These are phyloP conservation scores for Monochamus saltuarius DNA, from an alignment of 1,140 invertebrate species.

Conservation along the genomic window DNA sequence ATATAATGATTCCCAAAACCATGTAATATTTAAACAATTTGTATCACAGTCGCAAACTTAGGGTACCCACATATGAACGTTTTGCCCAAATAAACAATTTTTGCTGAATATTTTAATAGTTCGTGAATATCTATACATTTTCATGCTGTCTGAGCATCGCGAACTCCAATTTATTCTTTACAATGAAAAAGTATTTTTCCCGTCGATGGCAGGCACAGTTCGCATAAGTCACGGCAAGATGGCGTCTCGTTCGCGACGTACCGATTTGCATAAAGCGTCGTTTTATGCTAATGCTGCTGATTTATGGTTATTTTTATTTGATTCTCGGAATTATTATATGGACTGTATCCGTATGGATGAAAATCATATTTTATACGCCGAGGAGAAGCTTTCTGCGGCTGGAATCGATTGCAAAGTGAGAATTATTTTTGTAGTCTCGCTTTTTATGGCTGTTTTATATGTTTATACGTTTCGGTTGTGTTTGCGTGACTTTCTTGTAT, in stretches of 20 bases:
- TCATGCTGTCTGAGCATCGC: too few species aligned
- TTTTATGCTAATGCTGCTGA: slow-evolving; percentile 51
- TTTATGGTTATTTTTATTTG: slow-evolving; percentile 55
- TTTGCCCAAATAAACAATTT: too few species aligned
- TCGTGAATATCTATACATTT: too few species aligned
- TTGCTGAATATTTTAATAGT: too few species aligned
- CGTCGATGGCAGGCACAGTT: neutral
- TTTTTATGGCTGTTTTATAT: slow-evolving; percentile 22
- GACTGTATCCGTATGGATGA: slow-evolving; percentile 55
- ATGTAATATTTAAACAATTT: too few species aligned
- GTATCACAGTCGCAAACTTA: too few species aligned
- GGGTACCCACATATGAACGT: too few species aligned
- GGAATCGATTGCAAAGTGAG: slow-evolving; percentile 41
- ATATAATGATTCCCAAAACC: too few species aligned
- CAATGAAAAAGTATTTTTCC: too few species aligned
- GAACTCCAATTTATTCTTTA: too few species aligned
- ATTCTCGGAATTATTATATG: slow-evolving; percentile 55
- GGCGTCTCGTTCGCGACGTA: slow-evolving; percentile 40
- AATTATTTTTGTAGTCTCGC: slow-evolving; percentile 36
- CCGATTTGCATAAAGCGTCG: slow-evolving; percentile 50
- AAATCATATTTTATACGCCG: slow-evolving; percentile 52
- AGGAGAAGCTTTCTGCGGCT: slow-evolving; percentile 29
- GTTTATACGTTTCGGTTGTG: slow-evolving; percentile 23
- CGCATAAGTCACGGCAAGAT: slow-evolving; percentile 39
- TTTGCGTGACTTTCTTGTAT: slow-evolving; percentile 22